These are phyloP conservation scores for Melanotaenia maccullochi DNA, from an alignment of 2,797 vertebrate species.

Conservation along the genomic window DNA sequence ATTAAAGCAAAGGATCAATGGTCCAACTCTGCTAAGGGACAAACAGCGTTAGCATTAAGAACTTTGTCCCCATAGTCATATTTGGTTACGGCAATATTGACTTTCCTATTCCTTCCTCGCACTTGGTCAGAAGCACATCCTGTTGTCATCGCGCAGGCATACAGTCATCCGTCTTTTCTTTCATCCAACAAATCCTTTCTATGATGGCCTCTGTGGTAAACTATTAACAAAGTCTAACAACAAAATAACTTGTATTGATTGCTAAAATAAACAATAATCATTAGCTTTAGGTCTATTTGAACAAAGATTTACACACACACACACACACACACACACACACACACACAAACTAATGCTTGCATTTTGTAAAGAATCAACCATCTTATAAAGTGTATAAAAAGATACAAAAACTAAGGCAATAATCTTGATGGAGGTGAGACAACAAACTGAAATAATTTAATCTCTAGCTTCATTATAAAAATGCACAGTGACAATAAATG, in stretches of 20 bases:
- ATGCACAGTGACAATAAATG: not conserved
- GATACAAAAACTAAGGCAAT: not conserved
- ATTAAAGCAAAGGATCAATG: slow-evolving; percentile 68
- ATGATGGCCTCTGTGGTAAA: slow-evolving; percentile 40
- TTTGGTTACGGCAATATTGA: slow-evolving; percentile 73
- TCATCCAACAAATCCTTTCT: slow-evolving; percentile 54
- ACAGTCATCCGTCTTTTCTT: slow-evolving; percentile 60
- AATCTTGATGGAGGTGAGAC: not conserved
- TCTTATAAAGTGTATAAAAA: not conserved
- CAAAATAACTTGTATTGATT: slow-evolving; percentile 4
- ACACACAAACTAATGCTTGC: not conserved
- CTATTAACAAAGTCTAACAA: slow-evolving; percentile 46
- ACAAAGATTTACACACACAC: too few species aligned
- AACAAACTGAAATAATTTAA: not conserved
- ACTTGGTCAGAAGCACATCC: slow-evolving; percentile 72
- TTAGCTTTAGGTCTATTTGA: not conserved
- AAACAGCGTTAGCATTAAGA: slow-evolving; percentile 57
- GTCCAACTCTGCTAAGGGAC: slow-evolving; percentile 55
- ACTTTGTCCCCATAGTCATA: slow-evolving; percentile 70
- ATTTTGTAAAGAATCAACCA: not conserved
- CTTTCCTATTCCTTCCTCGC: slow-evolving; percentile 68
- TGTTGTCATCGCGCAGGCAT: slow-evolving; percentile 62
- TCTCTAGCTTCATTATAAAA: slow-evolving; percentile 27
- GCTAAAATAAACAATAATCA: slow-evolving; percentile 18
- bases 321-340: not conserved